Conservation (phyloP, 2,888 invertebrate species). For the Eudemis profundana region DNA sequence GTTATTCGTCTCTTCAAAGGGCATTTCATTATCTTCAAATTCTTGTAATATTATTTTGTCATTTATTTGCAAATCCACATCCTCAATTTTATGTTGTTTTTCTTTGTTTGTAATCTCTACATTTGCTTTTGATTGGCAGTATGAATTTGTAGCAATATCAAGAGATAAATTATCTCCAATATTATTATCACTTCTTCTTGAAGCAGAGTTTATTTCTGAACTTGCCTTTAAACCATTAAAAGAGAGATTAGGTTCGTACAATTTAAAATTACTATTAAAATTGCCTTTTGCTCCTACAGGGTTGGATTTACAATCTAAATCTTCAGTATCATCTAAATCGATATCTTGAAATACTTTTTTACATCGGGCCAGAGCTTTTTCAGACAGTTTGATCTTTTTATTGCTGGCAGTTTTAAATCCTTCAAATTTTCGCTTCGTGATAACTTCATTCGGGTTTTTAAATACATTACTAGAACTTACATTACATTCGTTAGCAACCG, state of each 20-base stretch:
- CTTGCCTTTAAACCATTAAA: background rate
- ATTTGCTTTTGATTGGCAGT: background rate
- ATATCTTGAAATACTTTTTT: slow-evolving; percentile 57
- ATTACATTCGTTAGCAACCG: background rate
- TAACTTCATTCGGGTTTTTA: slow-evolving; percentile 5
- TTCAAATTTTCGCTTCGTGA: slow-evolving; percentile 27
- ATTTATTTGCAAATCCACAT: slow-evolving; percentile 24
- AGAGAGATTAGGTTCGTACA: background rate
- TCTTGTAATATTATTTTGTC: slow-evolving; percentile 45
- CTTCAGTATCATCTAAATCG: slow-evolving; percentile 45
- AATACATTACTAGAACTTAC: slow-evolving; percentile 48
- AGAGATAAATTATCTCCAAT: background rate
- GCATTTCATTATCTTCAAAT: slow-evolving; percentile 48
- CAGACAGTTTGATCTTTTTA: slow-evolving; percentile 62
- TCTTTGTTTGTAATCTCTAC: slow-evolving; percentile 53
- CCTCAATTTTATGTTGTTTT: slow-evolving; percentile 45
- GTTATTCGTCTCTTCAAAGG: slow-evolving; percentile 21
- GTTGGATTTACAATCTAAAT: background rate
- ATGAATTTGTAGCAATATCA: no score
- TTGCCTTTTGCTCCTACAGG: background rate
- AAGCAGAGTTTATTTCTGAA: slow-evolving; percentile 37
- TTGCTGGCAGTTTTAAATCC: slow-evolving; percentile 71
- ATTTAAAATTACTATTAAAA: slow-evolving; percentile 5
- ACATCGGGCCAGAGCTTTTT: slow-evolving; percentile 53
- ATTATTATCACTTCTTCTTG: background rate